Base-by-base conservation (phyloP, 2,888 invertebrate genomes). In the Argynnis bischoffii region DNA sequence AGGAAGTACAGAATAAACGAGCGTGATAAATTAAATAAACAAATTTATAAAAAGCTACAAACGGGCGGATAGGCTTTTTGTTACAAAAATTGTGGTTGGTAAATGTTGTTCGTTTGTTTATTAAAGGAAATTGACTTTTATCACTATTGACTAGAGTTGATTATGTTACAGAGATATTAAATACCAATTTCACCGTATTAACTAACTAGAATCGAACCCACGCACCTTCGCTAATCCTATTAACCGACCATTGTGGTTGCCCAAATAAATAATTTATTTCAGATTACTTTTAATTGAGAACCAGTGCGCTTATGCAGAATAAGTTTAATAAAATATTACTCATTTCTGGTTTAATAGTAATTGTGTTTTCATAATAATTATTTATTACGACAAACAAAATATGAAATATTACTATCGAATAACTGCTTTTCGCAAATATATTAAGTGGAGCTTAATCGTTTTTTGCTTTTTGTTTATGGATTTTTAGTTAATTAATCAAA, bases 11-110 rank as follows among this genome's bases (percentile, higher is more conserved):
- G 81, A 84, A 88, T 90, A 90, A 90, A 89, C 87, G 89, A 86
- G 84, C 89, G 88, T 89, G 88, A 84, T 90, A 88, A 91, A 91
- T 91, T 91, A 91, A 90, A 91, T 90, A 91, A 91, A 92, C 92
- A 90, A 89, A 90, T 89, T 88, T 84, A 90, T 82, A 89, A 89
- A 90, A 90, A 88, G 81, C 77, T 72, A 81, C 86, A 85, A 85
- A 83, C 86, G 81, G 84, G 77, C 76, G 75, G 79, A 72, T 75
- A 80, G 79, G 79, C 83, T 87, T 85, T 86, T 85, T 82, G 60
- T 72, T 66, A 68, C 55, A 64, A 65, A 59, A 59, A 59, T 70
- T 65, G 66, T 66, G 72, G 71, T 69, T 66, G 50, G 55, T 64
- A 64, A 64, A 48, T 18, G 21, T 46, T 46, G 31, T 26, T 48